Conservation (phyloP, 2,113 vertebrate genomes). For the Cervus canadensis region DNA sequence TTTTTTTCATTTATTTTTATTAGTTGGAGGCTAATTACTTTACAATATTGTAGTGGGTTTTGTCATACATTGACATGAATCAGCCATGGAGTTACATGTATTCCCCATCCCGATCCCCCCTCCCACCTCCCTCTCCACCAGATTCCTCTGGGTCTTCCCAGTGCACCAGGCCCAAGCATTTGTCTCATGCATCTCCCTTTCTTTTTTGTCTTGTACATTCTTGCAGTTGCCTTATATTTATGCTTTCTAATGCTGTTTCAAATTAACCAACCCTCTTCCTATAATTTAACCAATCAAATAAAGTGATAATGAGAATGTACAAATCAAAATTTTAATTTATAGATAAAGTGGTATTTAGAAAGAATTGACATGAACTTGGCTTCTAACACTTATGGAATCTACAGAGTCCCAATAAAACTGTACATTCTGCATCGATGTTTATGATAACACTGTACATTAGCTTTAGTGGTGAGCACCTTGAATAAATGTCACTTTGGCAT, state of each 20-base stretch:
- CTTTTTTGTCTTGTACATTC: background rate
- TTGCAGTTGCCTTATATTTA: background rate
- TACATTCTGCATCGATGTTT: background rate
- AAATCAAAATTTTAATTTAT: background rate
- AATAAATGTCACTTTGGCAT: background rate
- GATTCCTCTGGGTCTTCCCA: too few species aligned
- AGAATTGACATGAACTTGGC: background rate
- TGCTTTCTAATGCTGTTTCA: background rate
- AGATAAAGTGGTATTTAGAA: background rate
- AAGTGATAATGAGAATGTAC: conserved; percentile 7
- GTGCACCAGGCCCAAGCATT: too few species aligned
- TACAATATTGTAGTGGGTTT: too few species aligned
- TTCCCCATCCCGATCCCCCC: too few species aligned
- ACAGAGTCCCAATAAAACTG: background rate
- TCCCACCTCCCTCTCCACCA: too few species aligned
- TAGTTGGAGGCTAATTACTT: too few species aligned
- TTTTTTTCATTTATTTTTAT: too few species aligned
- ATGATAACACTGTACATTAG: background rate
- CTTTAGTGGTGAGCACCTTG: background rate
- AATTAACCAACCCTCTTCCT: background rate
- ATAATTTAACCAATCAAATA: background rate
- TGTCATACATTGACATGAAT: too few species aligned
- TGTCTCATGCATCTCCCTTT: background rate
- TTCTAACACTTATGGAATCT: background rate
- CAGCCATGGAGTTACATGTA: too few species aligned